Percentiles rank a stretch among this genome's conserved stretches.
phyloP scores from a whole-genome alignment of 2,113 vertebrate genomes.

The Etheostoma spectabile region DNA sequence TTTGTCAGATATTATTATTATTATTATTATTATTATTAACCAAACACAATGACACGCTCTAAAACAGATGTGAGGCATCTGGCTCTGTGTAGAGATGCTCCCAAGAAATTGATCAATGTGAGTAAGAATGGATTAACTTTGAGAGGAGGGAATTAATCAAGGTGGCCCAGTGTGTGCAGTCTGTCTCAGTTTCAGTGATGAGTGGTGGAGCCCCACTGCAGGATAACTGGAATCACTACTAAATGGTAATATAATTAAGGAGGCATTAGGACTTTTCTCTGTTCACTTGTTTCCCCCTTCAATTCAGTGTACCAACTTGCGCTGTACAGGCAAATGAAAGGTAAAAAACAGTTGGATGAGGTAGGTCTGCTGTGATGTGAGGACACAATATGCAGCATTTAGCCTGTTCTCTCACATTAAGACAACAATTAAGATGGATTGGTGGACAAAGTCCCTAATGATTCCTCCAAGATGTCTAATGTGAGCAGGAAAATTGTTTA shows the following conservation, averaged over 20 bases:
- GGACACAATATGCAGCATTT: background rate
- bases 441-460: constrained; percentile 7
- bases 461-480: constrained; percentile 4
- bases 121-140: constrained; percentile 58
- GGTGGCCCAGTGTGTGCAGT: constrained; percentile 12
- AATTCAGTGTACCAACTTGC: background rate
- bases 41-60: constrained; percentile 13
- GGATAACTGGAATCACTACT: background rate
- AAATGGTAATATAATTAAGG: constrained; percentile 23
- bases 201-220: background rate
- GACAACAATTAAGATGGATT: background rate
- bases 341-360: background rate
- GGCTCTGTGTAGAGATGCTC: constrained; percentile 10
- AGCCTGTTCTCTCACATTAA: background rate
- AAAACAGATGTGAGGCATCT: constrained; percentile 44
- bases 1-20: constrained; percentile 24
- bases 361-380: background rate
- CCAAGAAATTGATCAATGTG: constrained; percentile 44
- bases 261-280: background rate
- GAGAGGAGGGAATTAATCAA: constrained; percentile 49
- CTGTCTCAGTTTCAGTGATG: constrained; percentile 21
- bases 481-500: constrained; percentile 3
- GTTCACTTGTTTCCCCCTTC: background rate
- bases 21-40: constrained; percentile 40
- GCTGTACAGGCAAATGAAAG: background rate